Conservation (phyloP, 2,797 vertebrate species). For the Paramormyrops hopkinsi region DNA sequence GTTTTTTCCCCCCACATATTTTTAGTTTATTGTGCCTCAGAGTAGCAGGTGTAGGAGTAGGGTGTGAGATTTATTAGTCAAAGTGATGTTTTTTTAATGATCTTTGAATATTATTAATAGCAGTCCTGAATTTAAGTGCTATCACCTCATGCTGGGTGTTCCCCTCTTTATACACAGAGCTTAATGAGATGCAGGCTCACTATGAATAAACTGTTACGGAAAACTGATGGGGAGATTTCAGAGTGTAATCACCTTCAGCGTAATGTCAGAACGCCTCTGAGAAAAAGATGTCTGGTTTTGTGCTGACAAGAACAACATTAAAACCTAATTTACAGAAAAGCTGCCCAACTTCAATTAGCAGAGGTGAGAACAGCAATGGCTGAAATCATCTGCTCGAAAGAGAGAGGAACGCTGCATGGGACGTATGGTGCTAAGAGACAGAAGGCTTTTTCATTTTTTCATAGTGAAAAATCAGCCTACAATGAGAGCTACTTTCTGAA, state of each 20-base stretch:
- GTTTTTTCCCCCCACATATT: not conserved
- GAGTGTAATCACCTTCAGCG: not conserved
- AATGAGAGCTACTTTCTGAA: slow-evolving; percentile 17
- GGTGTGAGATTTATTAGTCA: slow-evolving; percentile 3
- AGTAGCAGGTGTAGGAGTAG: not conserved
- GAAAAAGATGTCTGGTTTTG: not conserved
- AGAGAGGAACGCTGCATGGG: not conserved
- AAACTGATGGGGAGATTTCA: not conserved
- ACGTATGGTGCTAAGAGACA: not conserved
- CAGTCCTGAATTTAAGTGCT: not conserved
- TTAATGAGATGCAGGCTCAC: not conserved
- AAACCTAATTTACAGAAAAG: not conserved
- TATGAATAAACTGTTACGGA: not conserved
- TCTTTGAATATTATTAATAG: not conserved
- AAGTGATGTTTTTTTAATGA: slow-evolving; percentile 3
- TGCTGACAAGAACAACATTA: not conserved
- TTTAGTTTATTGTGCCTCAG: not conserved
- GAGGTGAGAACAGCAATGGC: not conserved
- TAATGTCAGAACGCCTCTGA: not conserved
- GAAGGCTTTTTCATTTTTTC: no score
- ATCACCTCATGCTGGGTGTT: not conserved
- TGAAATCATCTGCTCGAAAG: not conserved
- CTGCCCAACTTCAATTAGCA: not conserved
- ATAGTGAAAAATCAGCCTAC: slow-evolving; percentile 3
- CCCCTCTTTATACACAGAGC: not conserved